Conservation (phyloP, 2,113 vertebrate species). For the Lophochroa leadbeateri region DNA sequence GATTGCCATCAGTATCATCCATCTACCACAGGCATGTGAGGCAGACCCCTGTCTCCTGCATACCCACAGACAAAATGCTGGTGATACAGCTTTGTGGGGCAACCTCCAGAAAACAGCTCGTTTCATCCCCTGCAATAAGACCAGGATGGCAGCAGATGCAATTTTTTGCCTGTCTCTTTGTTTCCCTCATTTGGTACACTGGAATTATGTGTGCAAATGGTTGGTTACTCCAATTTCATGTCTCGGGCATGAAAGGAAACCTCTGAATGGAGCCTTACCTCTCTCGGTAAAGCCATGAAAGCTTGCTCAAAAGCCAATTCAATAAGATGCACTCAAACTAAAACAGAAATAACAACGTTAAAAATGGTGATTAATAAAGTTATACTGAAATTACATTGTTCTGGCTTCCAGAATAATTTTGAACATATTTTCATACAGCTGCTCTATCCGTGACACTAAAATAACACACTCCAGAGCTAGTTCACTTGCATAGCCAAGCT, state of each 20-base stretch:
- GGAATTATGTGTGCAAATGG: constrained; percentile 41
- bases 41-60: background rate
- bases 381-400: background rate
- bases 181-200: constrained; percentile 22
- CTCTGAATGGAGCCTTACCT: constrained; percentile 18
- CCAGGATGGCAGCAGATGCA: background rate
- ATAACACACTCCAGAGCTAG: background rate
- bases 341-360: background rate
- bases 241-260: constrained; percentile 37
- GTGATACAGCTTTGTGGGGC: background rate
- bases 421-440: constrained; percentile 29
- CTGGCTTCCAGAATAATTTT: constrained; percentile 38
- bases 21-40: constrained; percentile 48
- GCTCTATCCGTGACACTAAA: background rate
- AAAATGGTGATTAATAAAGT: background rate
- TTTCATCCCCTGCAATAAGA: constrained; percentile 13
- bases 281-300: constrained; percentile 10
- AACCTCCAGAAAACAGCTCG: constrained; percentile 21
- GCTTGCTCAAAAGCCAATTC: constrained; percentile 22
- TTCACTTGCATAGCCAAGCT: background rate
- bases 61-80: background rate
- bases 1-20: constrained; percentile 72
- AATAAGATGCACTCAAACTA: constrained; percentile 6
- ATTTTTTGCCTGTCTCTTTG: constrained; percentile 33
- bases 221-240: constrained; percentile 44